Evolutionary conservation across 2,888 invertebrate genomes (phyloP).

Genomic region (Pediacus dermestoides): DNA sequence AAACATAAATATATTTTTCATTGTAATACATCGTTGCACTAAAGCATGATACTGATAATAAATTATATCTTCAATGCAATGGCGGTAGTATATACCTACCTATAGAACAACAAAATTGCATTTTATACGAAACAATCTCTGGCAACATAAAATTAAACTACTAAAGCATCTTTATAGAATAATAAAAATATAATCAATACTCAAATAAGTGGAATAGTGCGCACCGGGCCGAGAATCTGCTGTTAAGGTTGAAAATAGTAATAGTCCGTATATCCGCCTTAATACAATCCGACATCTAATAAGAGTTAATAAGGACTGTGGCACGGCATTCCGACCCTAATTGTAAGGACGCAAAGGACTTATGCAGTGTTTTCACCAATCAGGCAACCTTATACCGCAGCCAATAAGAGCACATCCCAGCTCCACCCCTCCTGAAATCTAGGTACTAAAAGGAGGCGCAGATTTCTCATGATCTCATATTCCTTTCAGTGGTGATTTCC

Average conservation of each 20-base stretch:
- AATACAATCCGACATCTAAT: constrained; percentile 48
- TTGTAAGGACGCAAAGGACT: constrained; percentile 23
- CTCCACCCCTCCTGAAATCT: too few species aligned
- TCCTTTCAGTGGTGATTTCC: too few species aligned
- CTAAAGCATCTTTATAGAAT: constrained; percentile 42
- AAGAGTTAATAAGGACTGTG: constrained; percentile 44
- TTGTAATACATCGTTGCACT: too few species aligned
- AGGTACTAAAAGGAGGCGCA: too few species aligned
- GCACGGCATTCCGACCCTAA: constrained; percentile 35
- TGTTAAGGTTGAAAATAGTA: constrained; percentile 40
- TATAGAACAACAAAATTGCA: constrained; percentile 55
- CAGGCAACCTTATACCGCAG: constrained; percentile 40
- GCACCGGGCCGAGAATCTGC: constrained; percentile 24
- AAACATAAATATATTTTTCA: too few species aligned
- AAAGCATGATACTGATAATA: too few species aligned
- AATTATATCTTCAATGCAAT: too few species aligned
- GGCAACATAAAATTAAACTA: constrained; percentile 35
- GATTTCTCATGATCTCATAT: too few species aligned
- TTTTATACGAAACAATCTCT: constrained; percentile 46
- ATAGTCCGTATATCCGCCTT: constrained; percentile 42
- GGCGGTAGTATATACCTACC: too few species aligned
- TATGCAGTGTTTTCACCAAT: constrained; percentile 39
- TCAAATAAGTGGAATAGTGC: constrained; percentile 38
- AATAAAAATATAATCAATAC: constrained; percentile 47
- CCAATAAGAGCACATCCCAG: constrained; percentile 38